Evolutionary conservation across 2,888 invertebrate species (phyloP), one percentile per base, ranked within the genome.

Genomic region (Galeopsomyia nigrocyanea): DNA sequence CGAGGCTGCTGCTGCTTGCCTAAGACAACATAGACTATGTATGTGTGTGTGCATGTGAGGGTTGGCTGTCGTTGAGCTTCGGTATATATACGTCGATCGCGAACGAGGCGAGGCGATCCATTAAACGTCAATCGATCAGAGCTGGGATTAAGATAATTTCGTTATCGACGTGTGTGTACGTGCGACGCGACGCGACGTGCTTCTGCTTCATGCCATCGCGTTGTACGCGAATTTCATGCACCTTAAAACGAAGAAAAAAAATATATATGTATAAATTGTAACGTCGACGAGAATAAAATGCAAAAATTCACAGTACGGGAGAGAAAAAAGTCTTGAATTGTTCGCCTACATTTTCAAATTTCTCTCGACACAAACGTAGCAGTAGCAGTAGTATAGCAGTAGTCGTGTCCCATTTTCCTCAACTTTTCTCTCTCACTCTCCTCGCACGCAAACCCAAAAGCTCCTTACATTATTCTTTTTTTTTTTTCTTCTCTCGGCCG

Each of bases 121-220:
- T 79, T 81, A 65, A 68, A 63, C 57, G 73, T 71, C 73, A 81
- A 82, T 81, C 82, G 81, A 82, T 80, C 78, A 75, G 77, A 73
- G 73, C n/a, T 7, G 63, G 79, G 79, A 80, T 82, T 81, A 81
- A 81, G 81, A 82, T 82, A 82, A 82, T 80, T 81, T 81, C 77
- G 80, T 81, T 81, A 82, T 79, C 80, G 49, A 55, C 55, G 39
- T 16, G 31, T 17, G 17, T 16, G 9, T 47, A 50, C 57, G 16
- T 39, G 51, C 39, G 49, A 49, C 61, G 56, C 62, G 22, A 6
- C 47, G 17, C 17, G 21, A 13, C 53, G 14, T 3, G 53, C 51
- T 51, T 46, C 17, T 47, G 21, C 60, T 7, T 39, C 39, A 10
- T 7, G 31, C 31, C 7, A 31, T 5, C 31, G 31, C 7, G 3